These are phyloP conservation scores for Drosophila vallismaia DNA, from an alignment of 2,888 invertebrate species.

Conservation along the genomic window DNA sequence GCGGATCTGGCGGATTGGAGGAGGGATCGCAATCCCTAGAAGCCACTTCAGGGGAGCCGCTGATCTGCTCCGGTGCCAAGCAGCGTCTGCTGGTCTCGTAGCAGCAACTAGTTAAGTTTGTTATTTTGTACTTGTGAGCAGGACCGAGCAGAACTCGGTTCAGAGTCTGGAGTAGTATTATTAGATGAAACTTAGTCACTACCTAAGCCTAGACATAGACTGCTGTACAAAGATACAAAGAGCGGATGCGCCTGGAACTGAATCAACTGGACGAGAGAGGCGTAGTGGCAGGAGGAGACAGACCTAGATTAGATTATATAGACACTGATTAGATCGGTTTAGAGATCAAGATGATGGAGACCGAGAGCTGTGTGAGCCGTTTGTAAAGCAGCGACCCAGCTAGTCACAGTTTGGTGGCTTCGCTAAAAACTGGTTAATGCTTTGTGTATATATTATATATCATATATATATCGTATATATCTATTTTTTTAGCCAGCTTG, in stretches of 20 bases:
- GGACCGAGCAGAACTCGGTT: constrained; percentile 35
- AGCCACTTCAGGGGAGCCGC: constrained; percentile 20
- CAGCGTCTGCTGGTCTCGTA: constrained; percentile 67
- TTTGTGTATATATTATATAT: constrained; percentile 37
- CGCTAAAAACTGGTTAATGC: constrained; percentile 38
- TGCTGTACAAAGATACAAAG: constrained; percentile 48
- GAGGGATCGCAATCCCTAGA: constrained; percentile 2
- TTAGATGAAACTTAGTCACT: constrained; percentile 74
- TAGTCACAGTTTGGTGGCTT: constrained; percentile 40
- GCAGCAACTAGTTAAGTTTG: constrained; percentile 70
- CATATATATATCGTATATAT: constrained; percentile 13
- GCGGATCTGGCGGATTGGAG: neutral
- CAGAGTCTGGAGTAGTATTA: constrained; percentile 62
- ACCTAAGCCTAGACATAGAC: constrained; percentile 53
- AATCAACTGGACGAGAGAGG: constrained; percentile 12
- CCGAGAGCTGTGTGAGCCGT: neutral
- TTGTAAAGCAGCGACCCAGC: constrained; percentile 3
- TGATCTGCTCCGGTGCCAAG: constrained; percentile 38
- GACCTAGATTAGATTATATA: constrained; percentile 26
- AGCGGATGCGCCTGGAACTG: constrained; percentile 18
- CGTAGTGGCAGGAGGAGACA: constrained; percentile 5
- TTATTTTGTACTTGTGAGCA: constrained; percentile 52
- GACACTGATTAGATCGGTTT: constrained; percentile 24
- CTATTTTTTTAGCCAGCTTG: constrained; percentile 15
- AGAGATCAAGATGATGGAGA: constrained; percentile 6